Percentiles rank a stretch among this genome's conserved stretches.
Conservation (phyloP, 1,140 invertebrate genomes). For the Himalopsyche phryganea region DNA sequence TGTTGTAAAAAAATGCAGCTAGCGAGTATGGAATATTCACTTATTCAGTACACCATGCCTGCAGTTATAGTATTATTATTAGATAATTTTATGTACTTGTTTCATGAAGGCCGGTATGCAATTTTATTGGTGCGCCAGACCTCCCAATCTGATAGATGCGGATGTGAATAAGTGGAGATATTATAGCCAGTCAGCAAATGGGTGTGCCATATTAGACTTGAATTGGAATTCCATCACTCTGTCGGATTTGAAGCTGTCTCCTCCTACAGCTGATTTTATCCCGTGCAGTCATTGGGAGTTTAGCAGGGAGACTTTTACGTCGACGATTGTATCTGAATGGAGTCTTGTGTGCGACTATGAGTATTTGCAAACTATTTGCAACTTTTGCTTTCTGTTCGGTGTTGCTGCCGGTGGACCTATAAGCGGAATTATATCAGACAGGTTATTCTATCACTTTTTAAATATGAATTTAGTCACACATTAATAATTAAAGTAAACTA, state of each 20-base stretch:
- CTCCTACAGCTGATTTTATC: slow-evolving; percentile 12
- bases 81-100: too few species aligned
- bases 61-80: too few species aligned
- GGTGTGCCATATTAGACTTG: slow-evolving; percentile 45
- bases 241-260: slow-evolving; percentile 4
- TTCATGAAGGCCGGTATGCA: too few species aligned
- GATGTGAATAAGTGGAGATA: slow-evolving; percentile 57
- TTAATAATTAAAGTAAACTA: too few species aligned
- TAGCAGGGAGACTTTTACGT: slow-evolving; percentile 56
- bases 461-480: too few species aligned
- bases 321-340: slow-evolving; percentile 64
- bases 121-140: slow-evolving; percentile 58
- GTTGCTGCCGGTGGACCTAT: slow-evolving; percentile 66
- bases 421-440: slow-evolving; percentile 68
- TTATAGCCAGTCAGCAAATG: slow-evolving; percentile 53
- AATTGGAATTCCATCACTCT: slow-evolving; percentile 37
- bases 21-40: too few species aligned
- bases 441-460: too few species aligned
- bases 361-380: slow-evolving; percentile 59
- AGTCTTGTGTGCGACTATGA: slow-evolving; percentile 62
- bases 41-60: too few species aligned
- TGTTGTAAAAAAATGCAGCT: too few species aligned
- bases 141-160: slow-evolving; percentile 51
- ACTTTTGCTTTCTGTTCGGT: slow-evolving; percentile 66
- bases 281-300: slow-evolving; percentile 65